A percentile compares a stretch with the other conserved stretches of the same genome.
These are phyloP conservation scores for Trachelipus rathkii DNA, from an alignment of 1,140 invertebrate genomes.

Conservation along the genomic window DNA sequence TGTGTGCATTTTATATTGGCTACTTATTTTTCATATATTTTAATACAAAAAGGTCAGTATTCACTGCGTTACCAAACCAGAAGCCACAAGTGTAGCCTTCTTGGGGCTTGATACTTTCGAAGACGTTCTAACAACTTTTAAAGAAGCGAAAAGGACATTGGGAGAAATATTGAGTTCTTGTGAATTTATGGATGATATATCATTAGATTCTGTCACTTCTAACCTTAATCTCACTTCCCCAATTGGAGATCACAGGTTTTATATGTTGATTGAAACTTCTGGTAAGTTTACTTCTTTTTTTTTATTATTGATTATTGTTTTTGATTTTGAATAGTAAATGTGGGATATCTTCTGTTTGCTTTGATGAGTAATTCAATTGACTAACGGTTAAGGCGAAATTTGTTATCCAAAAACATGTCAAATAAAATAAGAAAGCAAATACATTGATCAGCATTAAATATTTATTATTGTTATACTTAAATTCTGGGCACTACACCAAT, in stretches of 20 bases:
- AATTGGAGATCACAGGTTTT: constrained; percentile 67
- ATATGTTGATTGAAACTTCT: constrained; percentile 85
- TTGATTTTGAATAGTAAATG: too few relatives aligned
- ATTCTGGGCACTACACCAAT: too few relatives aligned
- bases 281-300: constrained; percentile 52
- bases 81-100: constrained; percentile 76
- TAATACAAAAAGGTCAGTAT: constrained; percentile 57
- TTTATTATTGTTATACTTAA: too few relatives aligned
- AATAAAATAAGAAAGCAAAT: too few relatives aligned
- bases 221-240: constrained; percentile 58
- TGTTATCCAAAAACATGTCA: too few relatives aligned
- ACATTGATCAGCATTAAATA: too few relatives aligned
- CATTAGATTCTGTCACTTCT: constrained; percentile 59
- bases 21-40: neutral
- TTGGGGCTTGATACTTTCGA: constrained; percentile 74
- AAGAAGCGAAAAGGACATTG: constrained; percentile 66
- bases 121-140: constrained; percentile 68
- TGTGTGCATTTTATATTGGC: too few relatives aligned
- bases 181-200: constrained; percentile 80
- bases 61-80: constrained; percentile 76
- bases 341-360: too few relatives aligned
- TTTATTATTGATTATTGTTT: too few relatives aligned
- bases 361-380: too few relatives aligned
- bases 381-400: too few relatives aligned
- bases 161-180: constrained; percentile 89